These are phyloP conservation scores for Stictocephala bisonia DNA, from an alignment of 2,888 invertebrate genomes.

Conservation along the genomic window DNA sequence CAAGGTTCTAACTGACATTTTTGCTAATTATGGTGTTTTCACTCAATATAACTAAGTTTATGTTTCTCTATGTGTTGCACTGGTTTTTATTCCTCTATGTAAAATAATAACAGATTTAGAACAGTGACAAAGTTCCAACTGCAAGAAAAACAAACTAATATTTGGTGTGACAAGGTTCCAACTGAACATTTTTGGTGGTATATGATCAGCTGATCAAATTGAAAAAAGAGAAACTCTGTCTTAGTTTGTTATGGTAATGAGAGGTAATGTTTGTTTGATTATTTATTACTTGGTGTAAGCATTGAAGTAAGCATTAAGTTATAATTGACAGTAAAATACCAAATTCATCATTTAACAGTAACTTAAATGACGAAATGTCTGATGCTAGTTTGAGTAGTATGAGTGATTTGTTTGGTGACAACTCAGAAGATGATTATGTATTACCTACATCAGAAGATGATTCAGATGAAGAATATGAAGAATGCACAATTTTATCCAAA, in stretches of 20 bases:
- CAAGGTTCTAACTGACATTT: constrained; percentile 9
- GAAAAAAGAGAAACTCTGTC: constrained; percentile 8
- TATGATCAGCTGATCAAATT: constrained; percentile 13
- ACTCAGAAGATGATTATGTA: constrained; percentile 12
- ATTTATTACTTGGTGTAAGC: constrained; percentile 2
- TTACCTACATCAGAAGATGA: background rate
- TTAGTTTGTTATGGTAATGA: constrained; percentile 8
- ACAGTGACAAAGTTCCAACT: background rate
- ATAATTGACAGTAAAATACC: background rate
- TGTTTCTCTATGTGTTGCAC: constrained; percentile 16
- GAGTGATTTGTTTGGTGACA: constrained; percentile 9
- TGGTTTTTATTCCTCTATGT: constrained; percentile 12
- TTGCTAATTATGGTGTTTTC: background rate
- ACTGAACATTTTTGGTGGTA: constrained; percentile 9
- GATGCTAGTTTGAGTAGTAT: constrained; percentile 1
- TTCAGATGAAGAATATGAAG: constrained; percentile 12
- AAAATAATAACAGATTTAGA: constrained; percentile 10
- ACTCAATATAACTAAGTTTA: background rate
- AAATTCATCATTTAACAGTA: background rate
- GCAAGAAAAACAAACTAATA: constrained; percentile 6
- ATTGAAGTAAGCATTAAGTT: constrained; percentile 1
- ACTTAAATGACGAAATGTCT: constrained; percentile 13
- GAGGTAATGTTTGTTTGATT: constrained; percentile 6
- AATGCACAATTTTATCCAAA: constrained; percentile 4
- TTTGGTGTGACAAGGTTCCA: constrained; percentile 9